A percentile compares a stretch with the other conserved stretches of the same genome.
These are phyloP conservation scores for Penaeus indicus DNA, from an alignment of 1,140 invertebrate species.

Conservation along the genomic window DNA sequence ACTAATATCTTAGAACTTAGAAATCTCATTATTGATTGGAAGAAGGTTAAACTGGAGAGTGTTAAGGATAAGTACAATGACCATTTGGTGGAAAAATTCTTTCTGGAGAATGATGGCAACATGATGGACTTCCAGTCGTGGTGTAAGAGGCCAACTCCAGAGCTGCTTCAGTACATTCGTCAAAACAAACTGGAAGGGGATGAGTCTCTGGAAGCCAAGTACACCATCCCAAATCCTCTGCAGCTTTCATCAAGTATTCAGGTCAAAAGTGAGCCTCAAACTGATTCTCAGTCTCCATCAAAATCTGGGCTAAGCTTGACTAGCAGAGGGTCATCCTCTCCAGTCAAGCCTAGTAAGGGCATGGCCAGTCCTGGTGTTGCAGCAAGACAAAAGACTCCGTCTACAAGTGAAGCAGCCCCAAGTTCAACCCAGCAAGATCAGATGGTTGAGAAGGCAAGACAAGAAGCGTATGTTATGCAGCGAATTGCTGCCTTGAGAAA, in stretches of 20 bases:
- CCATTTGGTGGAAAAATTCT: conserved; percentile 85
- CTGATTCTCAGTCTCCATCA: conserved; percentile 41
- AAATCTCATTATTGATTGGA: conserved; percentile 63
- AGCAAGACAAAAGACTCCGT: conserved; percentile 37
- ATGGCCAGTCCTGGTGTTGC: conserved; percentile 28
- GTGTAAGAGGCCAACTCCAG: conserved; percentile 82
- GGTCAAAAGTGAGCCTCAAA: conserved; percentile 52
- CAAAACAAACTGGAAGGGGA: conserved; percentile 81
- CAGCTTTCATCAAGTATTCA: conserved; percentile 71
- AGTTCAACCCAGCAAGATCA: conserved; percentile 63
- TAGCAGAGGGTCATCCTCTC: conserved; percentile 33
- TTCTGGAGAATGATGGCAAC: conserved; percentile 86
- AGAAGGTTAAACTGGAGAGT: conserved; percentile 59
- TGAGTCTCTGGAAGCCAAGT: conserved; percentile 76
- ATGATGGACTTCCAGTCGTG: conserved; percentile 88
- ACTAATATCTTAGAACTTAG: conserved; percentile 50
- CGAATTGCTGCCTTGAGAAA: conserved; percentile 84
- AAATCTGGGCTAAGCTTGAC: conserved; percentile 38
- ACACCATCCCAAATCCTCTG: conserved; percentile 77
- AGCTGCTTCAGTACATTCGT: conserved; percentile 82
- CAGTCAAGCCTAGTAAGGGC: conserved; percentile 59
- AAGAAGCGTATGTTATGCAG: conserved; percentile 93
- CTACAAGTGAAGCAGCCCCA: conserved; percentile 38
- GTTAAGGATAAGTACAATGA: conserved; percentile 77
- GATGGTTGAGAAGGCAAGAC: conserved; percentile 66